These are phyloP conservation scores for Dioctria rufipes DNA, from an alignment of 2,888 invertebrate species.

Conservation along the genomic window DNA sequence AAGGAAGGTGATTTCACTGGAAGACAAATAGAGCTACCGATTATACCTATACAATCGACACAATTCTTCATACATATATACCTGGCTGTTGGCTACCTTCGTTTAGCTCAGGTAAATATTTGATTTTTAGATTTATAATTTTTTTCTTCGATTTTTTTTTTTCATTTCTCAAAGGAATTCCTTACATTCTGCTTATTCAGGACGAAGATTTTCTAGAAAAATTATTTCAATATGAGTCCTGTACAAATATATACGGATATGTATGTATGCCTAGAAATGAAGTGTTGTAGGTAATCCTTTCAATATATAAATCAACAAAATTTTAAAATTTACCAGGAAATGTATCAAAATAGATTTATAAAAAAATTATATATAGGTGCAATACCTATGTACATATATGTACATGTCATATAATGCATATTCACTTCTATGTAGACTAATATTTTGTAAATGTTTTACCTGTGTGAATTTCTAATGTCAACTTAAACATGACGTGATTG, in stretches of 20 bases:
- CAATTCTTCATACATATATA: too few relatives aligned
- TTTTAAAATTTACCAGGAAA: background rate
- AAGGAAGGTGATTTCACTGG: background rate
- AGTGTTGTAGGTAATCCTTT: too few relatives aligned
- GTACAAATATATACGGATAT: slow-evolving; percentile 19
- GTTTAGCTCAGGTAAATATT: slow-evolving; percentile 26
- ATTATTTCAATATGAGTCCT: slow-evolving; percentile 9
- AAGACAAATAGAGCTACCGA: slow-evolving; percentile 28
- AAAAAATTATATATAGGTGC: background rate
- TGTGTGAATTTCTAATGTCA: slow-evolving; percentile 45
- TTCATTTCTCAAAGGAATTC: slow-evolving; percentile 7
- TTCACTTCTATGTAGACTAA: background rate
- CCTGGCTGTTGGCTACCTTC: background rate
- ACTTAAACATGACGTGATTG: slow-evolving; percentile 43
- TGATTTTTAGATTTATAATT: slow-evolving; percentile 7
- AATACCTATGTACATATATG: background rate
- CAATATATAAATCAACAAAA: too few relatives aligned
- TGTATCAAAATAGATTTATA: background rate
- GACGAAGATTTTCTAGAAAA: slow-evolving; percentile 1
- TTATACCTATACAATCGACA: background rate
- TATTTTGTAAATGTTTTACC: background rate
- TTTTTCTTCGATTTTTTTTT: background rate
- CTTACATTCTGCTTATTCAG: background rate
- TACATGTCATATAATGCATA: background rate
- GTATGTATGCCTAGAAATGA: too few relatives aligned